Evolutionary conservation across 1,140 invertebrate species (phyloP).

Genomic region (Neocloeon triangulifer): DNA sequence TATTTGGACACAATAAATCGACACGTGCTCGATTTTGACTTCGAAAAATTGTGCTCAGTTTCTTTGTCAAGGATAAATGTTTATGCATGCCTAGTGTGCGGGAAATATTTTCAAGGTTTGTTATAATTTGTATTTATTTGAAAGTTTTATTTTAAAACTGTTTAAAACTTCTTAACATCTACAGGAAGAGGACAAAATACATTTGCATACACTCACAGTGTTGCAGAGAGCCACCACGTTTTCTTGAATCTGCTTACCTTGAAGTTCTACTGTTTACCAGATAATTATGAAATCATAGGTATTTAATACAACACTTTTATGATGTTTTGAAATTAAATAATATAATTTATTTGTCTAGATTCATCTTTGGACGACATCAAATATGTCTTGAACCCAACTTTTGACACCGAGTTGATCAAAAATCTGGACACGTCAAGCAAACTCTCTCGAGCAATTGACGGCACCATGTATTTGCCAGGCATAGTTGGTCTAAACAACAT

Average conservation of each 20-base stretch:
- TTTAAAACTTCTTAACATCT: conserved; percentile 12
- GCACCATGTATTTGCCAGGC: conserved; percentile 87
- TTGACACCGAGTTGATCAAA: conserved; percentile 57
- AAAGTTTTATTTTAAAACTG: no score
- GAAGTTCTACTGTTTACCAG: conserved; percentile 97
- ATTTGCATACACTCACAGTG: conserved; percentile 96
- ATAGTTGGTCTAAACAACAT: conserved; percentile 98
- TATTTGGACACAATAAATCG: conserved; percentile 94
- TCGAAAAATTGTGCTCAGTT: conserved; percentile 98
- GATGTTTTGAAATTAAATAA: neutral
- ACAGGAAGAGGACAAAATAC: conserved; percentile 90
- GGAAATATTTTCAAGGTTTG: conserved; percentile 90
- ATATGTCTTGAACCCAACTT: conserved; percentile 97
- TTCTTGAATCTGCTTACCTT: conserved; percentile 93
- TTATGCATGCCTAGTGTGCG: conserved; percentile 98
- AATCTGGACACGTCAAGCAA: conserved; percentile 64
- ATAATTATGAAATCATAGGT: conserved; percentile 99
- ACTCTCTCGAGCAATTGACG: conserved; percentile 86
- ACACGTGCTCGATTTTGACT: conserved; percentile 97
- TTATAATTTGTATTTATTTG: no score
- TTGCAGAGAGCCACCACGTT: conserved; percentile 92
- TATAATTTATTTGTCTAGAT: conserved; percentile 34
- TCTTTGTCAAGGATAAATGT: conserved; percentile 97
- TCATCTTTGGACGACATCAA: conserved; percentile 97
- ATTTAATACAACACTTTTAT: conserved; percentile 11